These are phyloP conservation scores for Cremastinae sp. DNA, from an alignment of 2,888 invertebrate species.

Conservation along the genomic window DNA sequence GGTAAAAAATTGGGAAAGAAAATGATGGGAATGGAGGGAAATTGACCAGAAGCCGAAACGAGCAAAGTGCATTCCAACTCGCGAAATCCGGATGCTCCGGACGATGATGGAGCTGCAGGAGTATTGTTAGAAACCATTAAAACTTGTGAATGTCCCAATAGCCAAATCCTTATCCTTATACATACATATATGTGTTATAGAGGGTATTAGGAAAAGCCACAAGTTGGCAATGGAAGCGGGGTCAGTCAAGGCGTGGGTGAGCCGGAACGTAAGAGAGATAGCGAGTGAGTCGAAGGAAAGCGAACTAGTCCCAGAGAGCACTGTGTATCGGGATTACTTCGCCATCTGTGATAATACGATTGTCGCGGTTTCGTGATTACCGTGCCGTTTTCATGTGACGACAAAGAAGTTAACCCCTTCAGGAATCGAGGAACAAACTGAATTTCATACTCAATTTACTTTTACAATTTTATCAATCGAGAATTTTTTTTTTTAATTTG, in stretches of 20 bases:
- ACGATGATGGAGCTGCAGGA: slow-evolving; percentile 1
- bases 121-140: slow-evolving; percentile 35
- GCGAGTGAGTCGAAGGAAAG: slow-evolving; percentile 20
- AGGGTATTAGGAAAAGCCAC: slow-evolving; percentile 17
- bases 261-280: neutral
- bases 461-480: slow-evolving; percentile 35
- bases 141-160: slow-evolving; percentile 37
- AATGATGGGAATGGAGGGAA: neutral
- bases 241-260: neutral
- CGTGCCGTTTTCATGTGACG: slow-evolving; percentile 25
- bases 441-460: slow-evolving; percentile 31
- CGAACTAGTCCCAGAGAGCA: slow-evolving; percentile 9
- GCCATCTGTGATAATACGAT: slow-evolving; percentile 25
- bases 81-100: slow-evolving; percentile 24
- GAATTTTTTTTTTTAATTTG: slow-evolving; percentile 21
- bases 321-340: slow-evolving; percentile 20
- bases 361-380: slow-evolving; percentile 44
- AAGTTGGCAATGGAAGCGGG: slow-evolving; percentile 15
- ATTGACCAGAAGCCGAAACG: slow-evolving; percentile 53
- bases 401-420: slow-evolving; percentile 6
- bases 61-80: slow-evolving; percentile 55
- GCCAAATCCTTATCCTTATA: slow-evolving; percentile 2
- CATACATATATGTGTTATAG: neutral
- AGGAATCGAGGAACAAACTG: slow-evolving; percentile 1
- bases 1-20: neutral